A percentile compares a stretch with the other conserved stretches of the same genome.
Conservation (phyloP, 1,140 invertebrate genomes). For the Bombus turneri region DNA sequence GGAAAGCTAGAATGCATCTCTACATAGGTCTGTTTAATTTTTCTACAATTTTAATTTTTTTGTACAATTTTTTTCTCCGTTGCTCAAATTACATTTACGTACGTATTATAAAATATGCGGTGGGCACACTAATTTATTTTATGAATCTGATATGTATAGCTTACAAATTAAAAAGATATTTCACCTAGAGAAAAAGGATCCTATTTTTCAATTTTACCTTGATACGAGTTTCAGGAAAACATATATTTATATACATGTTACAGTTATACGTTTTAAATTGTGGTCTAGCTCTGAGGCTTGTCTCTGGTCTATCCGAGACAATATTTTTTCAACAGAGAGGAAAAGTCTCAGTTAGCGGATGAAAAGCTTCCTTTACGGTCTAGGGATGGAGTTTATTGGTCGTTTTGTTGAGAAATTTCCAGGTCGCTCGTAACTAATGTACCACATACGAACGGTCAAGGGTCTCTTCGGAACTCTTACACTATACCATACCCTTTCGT, state of each 20-base stretch:
- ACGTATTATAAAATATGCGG: too few relatives aligned
- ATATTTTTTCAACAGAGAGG: neutral
- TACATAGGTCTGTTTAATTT: neutral
- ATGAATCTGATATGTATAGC: too few relatives aligned
- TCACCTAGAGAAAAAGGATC: too few relatives aligned
- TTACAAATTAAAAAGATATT: too few relatives aligned
- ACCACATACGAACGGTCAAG: slow-evolving; percentile 7
- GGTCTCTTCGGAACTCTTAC: slow-evolving; percentile 28
- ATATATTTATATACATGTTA: neutral
- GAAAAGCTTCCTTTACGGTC: slow-evolving; percentile 49
- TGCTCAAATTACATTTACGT: too few relatives aligned
- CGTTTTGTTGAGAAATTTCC: slow-evolving; percentile 41
- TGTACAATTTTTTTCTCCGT: too few relatives aligned
- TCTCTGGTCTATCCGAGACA: neutral
- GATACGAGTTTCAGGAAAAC: too few relatives aligned
- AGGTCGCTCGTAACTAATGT: slow-evolving; percentile 51
- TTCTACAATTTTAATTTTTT: neutral
- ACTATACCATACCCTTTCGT: slow-evolving; percentile 6
- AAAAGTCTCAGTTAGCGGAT: slow-evolving; percentile 29
- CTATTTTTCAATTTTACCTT: too few relatives aligned
- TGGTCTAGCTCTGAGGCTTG: neutral
- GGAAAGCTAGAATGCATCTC: neutral
- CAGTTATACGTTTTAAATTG: neutral
- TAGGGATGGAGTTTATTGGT: slow-evolving; percentile 24
- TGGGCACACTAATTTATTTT: too few relatives aligned